phyloP scores from a whole-genome alignment of 2,113 vertebrate genomes.

The Notarius lentiginosus region DNA sequence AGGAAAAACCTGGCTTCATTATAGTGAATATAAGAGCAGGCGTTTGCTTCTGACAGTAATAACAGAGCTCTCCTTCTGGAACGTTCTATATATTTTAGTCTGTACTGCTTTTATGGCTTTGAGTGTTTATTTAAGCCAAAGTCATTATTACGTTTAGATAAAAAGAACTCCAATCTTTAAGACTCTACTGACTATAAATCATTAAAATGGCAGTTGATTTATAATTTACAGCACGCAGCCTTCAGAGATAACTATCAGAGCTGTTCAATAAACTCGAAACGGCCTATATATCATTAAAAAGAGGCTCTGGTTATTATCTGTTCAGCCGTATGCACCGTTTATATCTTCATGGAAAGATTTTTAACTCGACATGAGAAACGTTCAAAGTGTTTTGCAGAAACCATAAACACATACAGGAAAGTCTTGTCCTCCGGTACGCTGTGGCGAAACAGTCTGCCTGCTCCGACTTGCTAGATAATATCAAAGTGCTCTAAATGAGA shows the following conservation, averaged over 20 bases:
- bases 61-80: constrained; percentile 37
- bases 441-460: constrained; percentile 33
- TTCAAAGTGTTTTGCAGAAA: neutral
- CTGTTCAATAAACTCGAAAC: neutral
- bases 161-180: neutral
- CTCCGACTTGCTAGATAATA: constrained; percentile 47
- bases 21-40: constrained; percentile 11
- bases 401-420: neutral
- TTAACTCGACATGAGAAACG: neutral
- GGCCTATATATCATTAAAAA: neutral
- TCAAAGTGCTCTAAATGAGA: constrained; percentile 45
- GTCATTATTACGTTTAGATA: neutral
- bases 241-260: neutral
- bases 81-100: constrained; percentile 23
- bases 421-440: constrained; percentile 7
- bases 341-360: neutral
- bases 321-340: neutral
- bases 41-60: constrained; percentile 43
- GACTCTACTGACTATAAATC: neutral
- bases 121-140: constrained; percentile 19
- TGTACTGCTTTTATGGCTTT: constrained; percentile 5
- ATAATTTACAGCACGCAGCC: neutral
- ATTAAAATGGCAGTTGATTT: neutral
- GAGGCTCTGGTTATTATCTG: neutral
- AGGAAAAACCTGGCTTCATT: constrained; percentile 15